Conservation (phyloP, 2,888 invertebrate genomes). For the Ypsolopha sequella region DNA sequence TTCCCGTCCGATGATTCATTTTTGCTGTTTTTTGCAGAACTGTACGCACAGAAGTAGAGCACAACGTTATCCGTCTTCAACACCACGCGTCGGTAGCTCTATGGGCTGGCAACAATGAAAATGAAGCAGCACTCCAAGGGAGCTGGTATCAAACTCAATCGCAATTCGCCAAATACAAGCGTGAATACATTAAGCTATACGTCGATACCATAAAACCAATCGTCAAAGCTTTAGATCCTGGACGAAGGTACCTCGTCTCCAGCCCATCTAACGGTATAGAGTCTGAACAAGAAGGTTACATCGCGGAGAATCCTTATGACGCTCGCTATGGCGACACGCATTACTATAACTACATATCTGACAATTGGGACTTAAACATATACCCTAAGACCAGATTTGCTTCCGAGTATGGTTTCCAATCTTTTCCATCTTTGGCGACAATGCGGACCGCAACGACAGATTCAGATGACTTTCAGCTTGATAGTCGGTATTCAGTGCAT, state of each 20-base stretch:
- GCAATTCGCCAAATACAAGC: conserved; percentile 69
- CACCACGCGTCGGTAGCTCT: conserved; percentile 89
- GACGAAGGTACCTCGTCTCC: conserved; percentile 82
- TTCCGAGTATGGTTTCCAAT: conserved; percentile 97
- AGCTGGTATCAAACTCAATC: conserved; percentile 80
- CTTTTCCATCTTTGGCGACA: conserved; percentile 81
- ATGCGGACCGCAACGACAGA: conserved; percentile 71
- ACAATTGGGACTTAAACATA: conserved; percentile 84
- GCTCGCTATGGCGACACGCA: conserved; percentile 91
- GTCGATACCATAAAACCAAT: conserved; percentile 79
- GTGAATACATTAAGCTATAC: conserved; percentile 88
- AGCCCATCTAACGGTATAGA: conserved; percentile 92
- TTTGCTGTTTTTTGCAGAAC: conserved; percentile 48
- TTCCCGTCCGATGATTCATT: not conserved
- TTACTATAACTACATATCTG: conserved; percentile 86
- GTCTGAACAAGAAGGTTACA: conserved; percentile 80
- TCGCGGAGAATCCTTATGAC: conserved; percentile 83
- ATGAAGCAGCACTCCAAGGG: conserved; percentile 87
- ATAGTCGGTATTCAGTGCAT: conserved; percentile 76
- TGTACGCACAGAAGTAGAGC: conserved; percentile 81
- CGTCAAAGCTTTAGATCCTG: conserved; percentile 72
- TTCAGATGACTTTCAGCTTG: conserved; percentile 56
- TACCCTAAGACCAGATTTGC: conserved; percentile 89
- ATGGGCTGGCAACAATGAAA: conserved; percentile 98
- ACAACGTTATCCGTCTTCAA: conserved; percentile 86